A percentile compares a stretch with the other conserved stretches of the same genome.
Conservation (phyloP, 2,888 invertebrate genomes). For the Congeria kusceri region DNA sequence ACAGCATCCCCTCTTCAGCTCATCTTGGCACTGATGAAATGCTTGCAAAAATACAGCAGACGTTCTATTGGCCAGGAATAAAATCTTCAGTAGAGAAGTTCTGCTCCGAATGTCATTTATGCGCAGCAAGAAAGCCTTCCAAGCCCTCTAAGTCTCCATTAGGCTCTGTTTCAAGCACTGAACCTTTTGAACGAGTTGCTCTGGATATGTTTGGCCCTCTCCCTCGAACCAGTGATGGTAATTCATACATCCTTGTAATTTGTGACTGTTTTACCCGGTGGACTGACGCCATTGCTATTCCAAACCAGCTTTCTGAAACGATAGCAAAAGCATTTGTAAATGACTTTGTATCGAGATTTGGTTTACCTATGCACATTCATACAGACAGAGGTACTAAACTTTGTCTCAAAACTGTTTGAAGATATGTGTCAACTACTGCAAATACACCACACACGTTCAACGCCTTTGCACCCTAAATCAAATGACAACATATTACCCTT, state of each 20-base stretch:
- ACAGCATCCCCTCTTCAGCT: constrained; percentile 25
- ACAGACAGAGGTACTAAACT: constrained; percentile 20
- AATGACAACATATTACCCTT: background rate
- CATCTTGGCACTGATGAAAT: constrained; percentile 37
- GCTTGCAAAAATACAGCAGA: constrained; percentile 1
- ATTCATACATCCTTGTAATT: constrained; percentile 38
- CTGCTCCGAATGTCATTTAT: constrained; percentile 20
- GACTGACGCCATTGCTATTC: constrained; percentile 48
- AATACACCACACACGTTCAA: constrained; percentile 1
- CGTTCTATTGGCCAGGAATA: constrained; percentile 41
- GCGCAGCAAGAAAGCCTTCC: constrained; percentile 20
- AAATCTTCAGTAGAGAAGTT: constrained; percentile 5
- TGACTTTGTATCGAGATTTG: constrained; percentile 44
- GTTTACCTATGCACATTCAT: background rate
- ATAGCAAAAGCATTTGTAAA: constrained; percentile 51
- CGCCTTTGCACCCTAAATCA: constrained; percentile 4
- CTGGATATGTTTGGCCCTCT: constrained; percentile 30
- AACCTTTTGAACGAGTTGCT: constrained; percentile 22
- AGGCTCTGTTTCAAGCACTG: constrained; percentile 9
- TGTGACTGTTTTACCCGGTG: constrained; percentile 47
- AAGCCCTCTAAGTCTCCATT: constrained; percentile 15
- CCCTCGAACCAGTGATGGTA: constrained; percentile 13
- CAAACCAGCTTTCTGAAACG: constrained; percentile 45
- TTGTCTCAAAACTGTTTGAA: constrained; percentile 7
- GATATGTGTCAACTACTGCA: constrained; percentile 11